A percentile compares a stretch with the other conserved stretches of the same genome.
These are phyloP conservation scores for Eubasilissa regina DNA, from an alignment of 1,140 invertebrate genomes.

Conservation along the genomic window DNA sequence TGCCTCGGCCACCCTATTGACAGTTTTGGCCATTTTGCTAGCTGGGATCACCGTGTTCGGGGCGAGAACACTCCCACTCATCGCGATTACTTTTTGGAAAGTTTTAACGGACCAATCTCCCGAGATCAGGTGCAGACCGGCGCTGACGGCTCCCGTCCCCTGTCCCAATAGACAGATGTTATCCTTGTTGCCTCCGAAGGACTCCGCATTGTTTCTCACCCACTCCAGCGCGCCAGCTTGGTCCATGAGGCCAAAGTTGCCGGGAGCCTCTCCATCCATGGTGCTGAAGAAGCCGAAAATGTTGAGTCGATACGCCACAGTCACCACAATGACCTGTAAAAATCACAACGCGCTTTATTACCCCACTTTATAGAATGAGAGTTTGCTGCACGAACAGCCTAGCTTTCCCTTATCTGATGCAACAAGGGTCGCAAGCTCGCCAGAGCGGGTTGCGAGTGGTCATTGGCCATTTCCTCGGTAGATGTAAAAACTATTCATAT, in stretches of 20 bases:
- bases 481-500: conserved; percentile 31
- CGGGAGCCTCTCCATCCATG: conserved; percentile 85
- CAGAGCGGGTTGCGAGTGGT: conserved; percentile 50
- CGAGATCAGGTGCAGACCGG: conserved; percentile 80
- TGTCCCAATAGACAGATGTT: conserved; percentile 93
- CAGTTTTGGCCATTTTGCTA: conserved; percentile 70
- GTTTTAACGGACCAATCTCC: conserved; percentile 74
- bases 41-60: conserved; percentile 72
- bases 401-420: conserved; percentile 55
- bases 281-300: conserved; percentile 95
- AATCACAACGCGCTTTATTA: conserved; percentile 37
- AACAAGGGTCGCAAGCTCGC: conserved; percentile 33
- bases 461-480: conserved; percentile 48
- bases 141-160: conserved; percentile 83
- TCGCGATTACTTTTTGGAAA: conserved; percentile 78
- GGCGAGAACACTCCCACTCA: conserved; percentile 82
- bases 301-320: conserved; percentile 84
- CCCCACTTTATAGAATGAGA: neutral
- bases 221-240: conserved; percentile 90
- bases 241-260: conserved; percentile 93
- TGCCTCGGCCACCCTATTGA: conserved; percentile 75
- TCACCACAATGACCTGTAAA: conserved; percentile 82
- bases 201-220: conserved; percentile 88
- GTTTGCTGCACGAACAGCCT: conserved; percentile 50
- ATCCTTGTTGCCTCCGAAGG: conserved; percentile 88